Evolutionary conservation across 2,888 invertebrate species (phyloP).

Genomic region (Axea sp.): DNA sequence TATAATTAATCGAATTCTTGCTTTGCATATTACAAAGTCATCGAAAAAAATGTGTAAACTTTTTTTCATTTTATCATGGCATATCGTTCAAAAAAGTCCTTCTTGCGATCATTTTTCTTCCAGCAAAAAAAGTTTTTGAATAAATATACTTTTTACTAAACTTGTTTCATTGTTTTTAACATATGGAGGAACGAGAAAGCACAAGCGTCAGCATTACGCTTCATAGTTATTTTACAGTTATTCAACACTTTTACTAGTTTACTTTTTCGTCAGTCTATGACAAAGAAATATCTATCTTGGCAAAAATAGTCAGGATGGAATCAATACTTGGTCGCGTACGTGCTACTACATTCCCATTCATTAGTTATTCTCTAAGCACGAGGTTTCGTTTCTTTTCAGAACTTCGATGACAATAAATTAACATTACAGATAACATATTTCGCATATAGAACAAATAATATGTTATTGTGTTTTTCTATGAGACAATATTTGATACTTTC

Average conservation of each 20-base stretch:
- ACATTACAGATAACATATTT: constrained; percentile 31
- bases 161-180: too few species aligned
- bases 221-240: not conserved
- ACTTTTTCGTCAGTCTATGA: constrained; percentile 14
- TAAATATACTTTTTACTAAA: too few species aligned
- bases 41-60: too few species aligned
- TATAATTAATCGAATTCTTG: too few species aligned
- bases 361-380: constrained; percentile 40
- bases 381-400: constrained; percentile 29
- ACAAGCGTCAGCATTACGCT: not conserved
- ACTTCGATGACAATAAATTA: constrained; percentile 36
- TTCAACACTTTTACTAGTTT: constrained; percentile 18
- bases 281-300: constrained; percentile 24
- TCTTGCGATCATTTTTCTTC: too few species aligned
- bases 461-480: too few species aligned
- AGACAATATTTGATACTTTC: too few species aligned
- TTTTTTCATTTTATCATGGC: too few species aligned
- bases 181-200: too few species aligned
- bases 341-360: constrained; percentile 41
- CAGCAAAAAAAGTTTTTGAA: too few species aligned
- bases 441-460: constrained; percentile 21
- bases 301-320: constrained; percentile 9
- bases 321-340: constrained; percentile 25
- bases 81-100: too few species aligned
- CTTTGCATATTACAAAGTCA: too few species aligned